Conservation (phyloP, 1,140 invertebrate genomes). For the Orchestia grillus region DNA sequence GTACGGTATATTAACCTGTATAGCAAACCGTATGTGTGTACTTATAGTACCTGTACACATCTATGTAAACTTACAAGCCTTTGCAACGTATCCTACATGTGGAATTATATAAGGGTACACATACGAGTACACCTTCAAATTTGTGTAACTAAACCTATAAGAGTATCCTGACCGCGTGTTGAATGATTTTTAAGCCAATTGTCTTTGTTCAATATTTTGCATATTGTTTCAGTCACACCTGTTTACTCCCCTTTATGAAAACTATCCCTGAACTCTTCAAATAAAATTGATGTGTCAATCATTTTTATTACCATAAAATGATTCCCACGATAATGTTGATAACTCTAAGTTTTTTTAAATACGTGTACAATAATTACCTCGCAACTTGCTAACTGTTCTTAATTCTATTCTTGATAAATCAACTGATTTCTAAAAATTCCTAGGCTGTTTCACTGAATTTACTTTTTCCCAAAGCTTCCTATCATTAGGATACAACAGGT, state of each 20-base stretch:
- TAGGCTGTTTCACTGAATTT: neutral
- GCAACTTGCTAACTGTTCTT: neutral
- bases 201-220: neutral
- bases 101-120: too few species aligned
- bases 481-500: constrained; percentile 53
- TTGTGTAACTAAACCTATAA: neutral
- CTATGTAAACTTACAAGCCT: too few species aligned
- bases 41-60: too few species aligned
- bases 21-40: too few species aligned
- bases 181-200: neutral
- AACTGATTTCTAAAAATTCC: neutral
- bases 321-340: neutral
- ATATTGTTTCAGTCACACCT: neutral
- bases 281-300: neutral
- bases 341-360: neutral
- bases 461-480: constrained; percentile 51
- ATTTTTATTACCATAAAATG: neutral
- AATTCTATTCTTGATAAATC: neutral
- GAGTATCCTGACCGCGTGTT: neutral
- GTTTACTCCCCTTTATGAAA: neutral
- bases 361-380: neutral
- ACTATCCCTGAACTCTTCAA: neutral
- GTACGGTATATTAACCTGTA: too few species aligned
- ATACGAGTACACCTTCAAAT: too few species aligned
- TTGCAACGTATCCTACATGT: too few species aligned